Base-by-base conservation (phyloP, 2,888 invertebrate species). In the Polymixis lichenea region DNA sequence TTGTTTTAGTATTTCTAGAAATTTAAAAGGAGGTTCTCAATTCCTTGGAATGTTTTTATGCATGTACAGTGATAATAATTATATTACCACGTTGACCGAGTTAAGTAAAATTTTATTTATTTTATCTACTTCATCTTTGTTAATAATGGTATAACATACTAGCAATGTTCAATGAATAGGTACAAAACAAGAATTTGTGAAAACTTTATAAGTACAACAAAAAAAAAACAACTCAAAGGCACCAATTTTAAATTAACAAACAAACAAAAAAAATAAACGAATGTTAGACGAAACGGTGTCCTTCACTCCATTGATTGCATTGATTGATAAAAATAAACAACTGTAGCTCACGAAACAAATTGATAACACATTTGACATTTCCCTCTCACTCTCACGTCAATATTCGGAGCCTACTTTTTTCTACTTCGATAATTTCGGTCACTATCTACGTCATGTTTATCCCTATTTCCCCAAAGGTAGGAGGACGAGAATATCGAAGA, bases 321-420 rank as follows among this genome's bases (percentile, higher is more conserved):
- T 43, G 17, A 17, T 38, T 28, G 13, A 22, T 61, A 32, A 43
- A 51, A 49, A 51, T n/a, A 17, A 17, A 13, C 25, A 58, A 62
- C 56, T 70, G 32, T 22, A 19, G 11, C 11, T 25, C 13, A 46
- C 13, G 19, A 65, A 25, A 28, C 65, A 49, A 28, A 22, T 49
- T 65, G 4, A 65, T 65, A 58, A 62, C 53, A 65, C 38, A 70
- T 72, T 72, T 75, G 32, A 66, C 60, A 72, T 28, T n/a, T 46
- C 17, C 19, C 19, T 38, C 38, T 56, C n/a, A 46, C 66, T 56
- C 25, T 49, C 58, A 32, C 79, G 87, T 90, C 87, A 89, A 88
- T 89, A 89, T 89, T 90, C 84, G 70, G 84, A 70, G 72, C 74
- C 86, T 86, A 89, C 88, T 90, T 90, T 90, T 90, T 90, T 89